A percentile compares a stretch with the other conserved stretches of the same genome.
Evolutionary conservation across 37 sponge, comb jelly and placozoan species (phyloP).

Genomic region (Cliona cf. orientalis): DNA sequence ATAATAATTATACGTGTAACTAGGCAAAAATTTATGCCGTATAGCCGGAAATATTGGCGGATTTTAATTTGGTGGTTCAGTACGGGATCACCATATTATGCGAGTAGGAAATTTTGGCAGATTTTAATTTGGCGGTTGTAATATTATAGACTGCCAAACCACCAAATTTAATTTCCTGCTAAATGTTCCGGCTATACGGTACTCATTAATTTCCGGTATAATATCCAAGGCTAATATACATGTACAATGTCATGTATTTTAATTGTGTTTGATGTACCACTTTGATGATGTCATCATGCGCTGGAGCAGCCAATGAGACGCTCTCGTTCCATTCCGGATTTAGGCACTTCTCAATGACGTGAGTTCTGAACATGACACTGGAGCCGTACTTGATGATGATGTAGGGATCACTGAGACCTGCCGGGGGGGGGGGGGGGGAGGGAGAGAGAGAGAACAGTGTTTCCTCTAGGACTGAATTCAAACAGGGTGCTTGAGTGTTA

Average conservation of each 20-base stretch:
- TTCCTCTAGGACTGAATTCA: too few relatives aligned
- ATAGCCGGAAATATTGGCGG: background rate
- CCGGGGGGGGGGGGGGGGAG: background rate
- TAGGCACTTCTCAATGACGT: slow-evolving; percentile 34
- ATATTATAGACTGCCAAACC: too few relatives aligned
- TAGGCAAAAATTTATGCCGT: too few relatives aligned
- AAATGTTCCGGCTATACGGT: too few relatives aligned
- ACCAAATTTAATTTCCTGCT: too few relatives aligned
- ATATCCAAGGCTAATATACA: too few relatives aligned
- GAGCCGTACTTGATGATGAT: slow-evolving; percentile 48
- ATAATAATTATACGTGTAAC: too few relatives aligned
- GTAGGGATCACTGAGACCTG: slow-evolving; percentile 67
- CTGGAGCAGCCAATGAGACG: slow-evolving; percentile 42
- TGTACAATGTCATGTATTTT: background rate
- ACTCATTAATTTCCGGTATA: too few relatives aligned
- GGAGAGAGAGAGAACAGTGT: too few relatives aligned
- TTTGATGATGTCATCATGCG: slow-evolving; percentile 32
- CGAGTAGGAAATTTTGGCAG: too few relatives aligned
- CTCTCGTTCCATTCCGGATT: slow-evolving; percentile 61
- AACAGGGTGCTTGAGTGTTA: too few relatives aligned
- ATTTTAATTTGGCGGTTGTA: too few relatives aligned
- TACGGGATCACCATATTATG: background rate
- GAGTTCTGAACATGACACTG: slow-evolving; percentile 20
- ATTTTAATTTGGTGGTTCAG: background rate
- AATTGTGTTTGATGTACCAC: slow-evolving; percentile 23